Base-by-base conservation (phyloP, 1,140 invertebrate genomes). In the Danaus plexippus region DNA sequence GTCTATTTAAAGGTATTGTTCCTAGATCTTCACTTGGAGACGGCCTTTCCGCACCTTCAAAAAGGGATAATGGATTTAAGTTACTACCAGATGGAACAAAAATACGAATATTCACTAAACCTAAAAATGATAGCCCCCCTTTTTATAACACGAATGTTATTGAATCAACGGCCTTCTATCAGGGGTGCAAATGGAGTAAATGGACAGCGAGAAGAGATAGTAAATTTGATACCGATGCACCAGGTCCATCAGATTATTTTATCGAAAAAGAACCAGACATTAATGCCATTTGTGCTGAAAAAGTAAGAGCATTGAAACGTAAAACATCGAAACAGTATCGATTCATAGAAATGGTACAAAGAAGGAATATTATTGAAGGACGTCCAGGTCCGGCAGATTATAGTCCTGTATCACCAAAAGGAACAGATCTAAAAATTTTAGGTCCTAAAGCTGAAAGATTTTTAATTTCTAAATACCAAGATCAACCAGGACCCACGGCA, bases 161-260 rank as follows among this genome's bases (percentile, higher is more conserved):
- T 15, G 77, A 78, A 54, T 70, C 67, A 6, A 75, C 67, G 11
- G 53, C 58, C n/a, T 84, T 69, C 66, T 86, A 84, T 56, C 66
- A 51, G 11, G 80, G 80, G 1, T 85, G 79, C 13, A 85, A 82
- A 73, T 82, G 80, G 82, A 85, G 82, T 68, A 60, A 68, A 42
- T 66, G 78, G 68, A 71, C 74, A 13, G 64, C 71, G 7, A 59
- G 59, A 59, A 63, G 71, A 57, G 43, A 52, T 9, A 11, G 32
- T 58, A 63, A 62, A 41, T 9, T 18, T 11, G 41, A 7, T 12
- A 54, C 70, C 44, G 9, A 43, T 11, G 61, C 40, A 12, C 80
- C 82, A 12, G 79, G 80, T 5, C 82, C 82, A 13, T 70, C 75
- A 12, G 57, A 75, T 58, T 85, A 85, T 47, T 59, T 9, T 32